Percentiles rank a stretch among this genome's conserved stretches.
Evolutionary conservation across 2,797 vertebrate genomes (phyloP).

Genomic region (Lophura swinhoii): DNA sequence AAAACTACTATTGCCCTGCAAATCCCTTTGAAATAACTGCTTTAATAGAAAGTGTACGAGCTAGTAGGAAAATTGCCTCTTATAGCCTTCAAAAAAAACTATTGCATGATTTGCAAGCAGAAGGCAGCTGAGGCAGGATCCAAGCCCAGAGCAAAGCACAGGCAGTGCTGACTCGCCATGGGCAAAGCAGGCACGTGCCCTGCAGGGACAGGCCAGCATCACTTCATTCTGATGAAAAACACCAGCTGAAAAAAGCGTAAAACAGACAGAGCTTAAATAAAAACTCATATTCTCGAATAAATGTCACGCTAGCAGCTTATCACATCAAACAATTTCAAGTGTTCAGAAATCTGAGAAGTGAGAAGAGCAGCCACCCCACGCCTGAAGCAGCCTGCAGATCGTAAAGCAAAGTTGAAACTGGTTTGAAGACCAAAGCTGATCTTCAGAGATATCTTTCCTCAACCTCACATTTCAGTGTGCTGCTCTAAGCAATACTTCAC

Average conservation of each 20-base stretch:
- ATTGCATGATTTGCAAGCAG: not conserved
- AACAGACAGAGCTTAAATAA: not conserved
- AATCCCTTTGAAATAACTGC: not conserved
- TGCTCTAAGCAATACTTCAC: not conserved
- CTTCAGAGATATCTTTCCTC: not conserved
- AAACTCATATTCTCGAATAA: not conserved
- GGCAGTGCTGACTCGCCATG: not conserved
- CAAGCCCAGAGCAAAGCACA: not conserved
- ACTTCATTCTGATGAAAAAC: not conserved
- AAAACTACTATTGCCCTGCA: not conserved
- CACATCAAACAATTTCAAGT: not conserved
- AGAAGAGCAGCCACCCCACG: not conserved
- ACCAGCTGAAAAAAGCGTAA: not conserved
- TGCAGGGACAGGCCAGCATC: not conserved
- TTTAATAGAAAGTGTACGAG: no score
- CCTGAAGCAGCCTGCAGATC: not conserved
- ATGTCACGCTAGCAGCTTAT: not conserved
- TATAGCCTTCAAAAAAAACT: not conserved
- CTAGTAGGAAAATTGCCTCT: not conserved
- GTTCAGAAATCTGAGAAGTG: not conserved
- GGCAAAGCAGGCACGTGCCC: fast-evolving
- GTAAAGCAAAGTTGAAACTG: not conserved
- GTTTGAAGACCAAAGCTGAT: slow-evolving; percentile 2
- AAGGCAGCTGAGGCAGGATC: not conserved
- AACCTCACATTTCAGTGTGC: not conserved